Evolutionary conservation across 64 coral and sea anemone genomes (phyloP), one percentile per base, ranked within the genome.

Genomic region (Porites australiensis): DNA sequence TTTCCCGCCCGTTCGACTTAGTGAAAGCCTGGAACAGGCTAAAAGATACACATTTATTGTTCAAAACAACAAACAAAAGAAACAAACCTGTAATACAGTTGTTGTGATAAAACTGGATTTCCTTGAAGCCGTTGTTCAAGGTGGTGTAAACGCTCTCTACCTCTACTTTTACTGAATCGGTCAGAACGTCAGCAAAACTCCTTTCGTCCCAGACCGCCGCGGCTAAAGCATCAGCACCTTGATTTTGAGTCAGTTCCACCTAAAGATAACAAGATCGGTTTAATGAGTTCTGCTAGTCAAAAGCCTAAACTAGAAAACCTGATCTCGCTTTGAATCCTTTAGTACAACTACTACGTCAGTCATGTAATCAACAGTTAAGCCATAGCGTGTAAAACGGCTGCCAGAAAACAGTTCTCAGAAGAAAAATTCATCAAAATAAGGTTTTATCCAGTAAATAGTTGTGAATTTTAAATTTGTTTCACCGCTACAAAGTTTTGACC

Each of bases 91-190:
- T 76, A 18, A 82, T 70, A 13, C 91, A 93, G 43, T 89, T 82
- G 19, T 88, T 18, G 70, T 97, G 91, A 43, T 91, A 97, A 75
- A 97, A 94, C 21, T 97, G 81, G 13, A 97, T 91, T 74, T 97
- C 95, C 68, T 74, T 97, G 70, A 97, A 97, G 19, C 95, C 95
- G 69, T 94, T 97, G n/a, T 16, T 15, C 0, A 0, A 0, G 1
- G 12, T 15, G 5, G 82, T 60, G 68, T 97, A 91, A 43, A 97
- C 92, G 4, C 86, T 76, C 55, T 82, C 83, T 15, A 97, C 92
- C 23, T 79, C 90, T 20, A 97, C 37, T 50, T 94, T 97, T 7
- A 97, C 92, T 50, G 75, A 94, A 77, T 47, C 83, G 8, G 92
- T 88, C 43, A 86, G 78, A 3, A 97, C 92, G 16, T 94, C 91